A percentile compares a stretch with the other conserved stretches of the same genome.
Conservation (phyloP, 2,888 invertebrate species). For the Pterostichus madidus region DNA sequence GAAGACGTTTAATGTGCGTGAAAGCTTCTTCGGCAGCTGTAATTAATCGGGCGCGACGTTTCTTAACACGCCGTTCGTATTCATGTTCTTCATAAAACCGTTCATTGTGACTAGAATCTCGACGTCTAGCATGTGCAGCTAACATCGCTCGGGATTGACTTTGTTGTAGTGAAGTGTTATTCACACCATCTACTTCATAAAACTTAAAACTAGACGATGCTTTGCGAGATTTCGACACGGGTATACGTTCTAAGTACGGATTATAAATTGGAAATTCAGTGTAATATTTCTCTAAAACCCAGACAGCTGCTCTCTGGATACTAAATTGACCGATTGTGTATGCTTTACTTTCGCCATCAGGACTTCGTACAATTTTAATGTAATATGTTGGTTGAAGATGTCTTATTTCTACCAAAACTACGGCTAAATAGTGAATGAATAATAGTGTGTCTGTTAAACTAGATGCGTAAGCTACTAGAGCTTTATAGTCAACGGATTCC, state of each 20-base stretch:
- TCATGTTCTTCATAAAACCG: conserved; percentile 99
- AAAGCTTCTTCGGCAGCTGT: conserved; percentile 99
- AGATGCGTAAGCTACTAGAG: conserved; percentile 94
- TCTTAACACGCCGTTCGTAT: conserved; percentile 94
- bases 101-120: conserved; percentile 97
- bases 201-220: conserved; percentile 94
- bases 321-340: conserved; percentile 95
- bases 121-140: conserved; percentile 89
- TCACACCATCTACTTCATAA: conserved; percentile 94
- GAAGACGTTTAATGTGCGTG: conserved; percentile 94
- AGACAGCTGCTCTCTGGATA: conserved; percentile 96
- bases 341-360: conserved; percentile 94
- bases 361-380: conserved; percentile 94
- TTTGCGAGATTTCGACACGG: conserved; percentile 90
- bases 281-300: conserved; percentile 96
- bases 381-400: conserved; percentile 95
- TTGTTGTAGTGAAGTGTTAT: conserved; percentile 83
- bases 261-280: conserved; percentile 98
- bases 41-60: conserved; percentile 92
- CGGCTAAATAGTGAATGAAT: conserved; percentile 96
- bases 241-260: conserved; percentile 95
- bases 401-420: conserved; percentile 94
- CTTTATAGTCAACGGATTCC: conserved; percentile 90
- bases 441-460: conserved; percentile 95
- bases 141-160: conserved; percentile 86